Evolutionary conservation across 1,140 invertebrate species (phyloP).

Genomic region (Oryctes rhinoceros): DNA sequence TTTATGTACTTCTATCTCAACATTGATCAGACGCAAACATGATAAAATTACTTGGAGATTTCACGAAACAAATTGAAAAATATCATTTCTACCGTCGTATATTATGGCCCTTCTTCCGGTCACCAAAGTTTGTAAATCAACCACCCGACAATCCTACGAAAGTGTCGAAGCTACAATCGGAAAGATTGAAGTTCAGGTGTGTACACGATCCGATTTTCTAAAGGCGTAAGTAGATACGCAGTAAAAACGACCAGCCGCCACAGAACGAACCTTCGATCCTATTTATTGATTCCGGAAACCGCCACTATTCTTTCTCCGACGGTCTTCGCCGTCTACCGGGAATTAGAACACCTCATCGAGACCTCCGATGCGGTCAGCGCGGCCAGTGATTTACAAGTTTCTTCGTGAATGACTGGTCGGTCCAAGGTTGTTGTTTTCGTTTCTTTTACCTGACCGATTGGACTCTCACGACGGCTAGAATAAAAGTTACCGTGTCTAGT

Average conservation of each 20-base stretch:
- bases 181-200: too few relatives aligned
- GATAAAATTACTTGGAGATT: too few relatives aligned
- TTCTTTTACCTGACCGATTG: conserved; percentile 4
- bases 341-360: conserved; percentile 13
- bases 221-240: background rate
- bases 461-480: background rate
- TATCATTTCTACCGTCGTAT: too few relatives aligned
- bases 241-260: background rate
- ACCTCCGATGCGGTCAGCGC: background rate
- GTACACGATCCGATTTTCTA: too few relatives aligned
- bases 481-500: background rate
- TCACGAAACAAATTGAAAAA: too few relatives aligned
- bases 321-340: background rate
- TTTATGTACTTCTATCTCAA: too few relatives aligned
- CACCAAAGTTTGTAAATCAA: too few relatives aligned
- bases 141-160: background rate
- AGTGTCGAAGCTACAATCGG: background rate
- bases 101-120: too few relatives aligned
- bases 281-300: conserved; percentile 21
- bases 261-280: background rate
- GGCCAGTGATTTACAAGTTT: conserved; percentile 10
- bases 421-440: conserved; percentile 17
- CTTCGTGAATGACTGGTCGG: conserved; percentile 13
- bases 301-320: background rate
- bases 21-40: too few relatives aligned